A percentile compares a stretch with the other conserved stretches of the same genome.
Conservation (phyloP, 2,113 vertebrate genomes). For the Platycercus adscitus region DNA sequence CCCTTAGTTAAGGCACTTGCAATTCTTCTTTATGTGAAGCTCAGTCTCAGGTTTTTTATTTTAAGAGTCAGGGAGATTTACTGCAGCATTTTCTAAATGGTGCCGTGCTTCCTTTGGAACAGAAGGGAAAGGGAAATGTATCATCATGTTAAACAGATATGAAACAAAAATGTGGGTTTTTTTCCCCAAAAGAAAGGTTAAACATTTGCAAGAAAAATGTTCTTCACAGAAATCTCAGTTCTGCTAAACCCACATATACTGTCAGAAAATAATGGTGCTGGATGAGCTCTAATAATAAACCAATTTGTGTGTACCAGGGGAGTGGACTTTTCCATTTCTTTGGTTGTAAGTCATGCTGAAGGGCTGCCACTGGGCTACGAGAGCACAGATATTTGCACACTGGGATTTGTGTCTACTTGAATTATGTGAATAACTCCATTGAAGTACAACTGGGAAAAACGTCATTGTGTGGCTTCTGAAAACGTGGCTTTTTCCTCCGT, state of each 20-base stretch:
- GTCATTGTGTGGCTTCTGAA: not conserved
- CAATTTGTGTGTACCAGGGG: not conserved
- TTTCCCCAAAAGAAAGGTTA: conserved; percentile 35
- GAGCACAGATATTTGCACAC: conserved; percentile 22
- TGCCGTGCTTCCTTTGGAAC: not conserved
- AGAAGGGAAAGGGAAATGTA: conserved; percentile 9
- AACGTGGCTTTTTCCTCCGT: not conserved
- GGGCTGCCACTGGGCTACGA: conserved; percentile 18
- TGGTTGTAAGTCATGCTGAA: conserved; percentile 44
- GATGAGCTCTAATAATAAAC: conserved; percentile 35
- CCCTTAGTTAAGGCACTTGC: conserved; percentile 4
- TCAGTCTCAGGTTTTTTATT: not conserved
- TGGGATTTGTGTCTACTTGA: conserved; percentile 51
- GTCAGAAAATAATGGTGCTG: conserved; percentile 40
- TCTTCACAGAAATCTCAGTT: not conserved
- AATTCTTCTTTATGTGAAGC: conserved; percentile 2
- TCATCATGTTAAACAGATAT: conserved; percentile 12
- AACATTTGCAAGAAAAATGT: conserved; percentile 38
- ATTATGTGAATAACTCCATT: conserved; percentile 37
- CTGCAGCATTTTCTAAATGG: conserved; percentile 10
- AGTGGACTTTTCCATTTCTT: not conserved
- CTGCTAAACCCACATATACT: conserved; percentile 18
- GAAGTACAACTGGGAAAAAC: conserved; percentile 25
- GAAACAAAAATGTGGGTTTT: not conserved
- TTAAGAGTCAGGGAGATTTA: conserved; percentile 9